Evolutionary conservation across 1,140 invertebrate species (phyloP).

Genomic region (Drosophila ficusphila): DNA sequence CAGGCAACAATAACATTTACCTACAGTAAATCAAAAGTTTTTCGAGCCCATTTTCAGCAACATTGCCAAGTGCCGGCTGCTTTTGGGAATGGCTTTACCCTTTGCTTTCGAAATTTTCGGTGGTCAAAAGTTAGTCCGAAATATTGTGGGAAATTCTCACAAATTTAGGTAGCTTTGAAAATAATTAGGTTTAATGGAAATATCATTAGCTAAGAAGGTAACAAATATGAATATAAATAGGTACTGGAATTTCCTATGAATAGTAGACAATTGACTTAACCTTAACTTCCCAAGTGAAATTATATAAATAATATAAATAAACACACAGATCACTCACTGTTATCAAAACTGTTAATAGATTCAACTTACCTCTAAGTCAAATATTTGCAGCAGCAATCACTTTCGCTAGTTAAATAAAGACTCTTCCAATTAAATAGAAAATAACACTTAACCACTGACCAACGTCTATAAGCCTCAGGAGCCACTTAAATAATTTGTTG

Average conservation of each 20-base stretch:
- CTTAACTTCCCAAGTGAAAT: background rate
- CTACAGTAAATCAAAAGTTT: conserved; percentile 64
- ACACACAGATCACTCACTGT: too few species aligned
- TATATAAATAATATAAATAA: background rate
- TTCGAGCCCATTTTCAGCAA: conserved; percentile 32
- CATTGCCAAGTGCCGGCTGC: conserved; percentile 41
- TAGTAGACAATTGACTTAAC: too few species aligned
- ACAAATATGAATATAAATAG: background rate
- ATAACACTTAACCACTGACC: conserved; percentile 2
- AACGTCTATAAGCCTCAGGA: background rate
- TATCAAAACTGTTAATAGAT: background rate
- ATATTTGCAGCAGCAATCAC: background rate
- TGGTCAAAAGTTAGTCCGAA: conserved; percentile 36
- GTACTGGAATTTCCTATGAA: too few species aligned
- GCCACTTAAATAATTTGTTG: conserved; percentile 26
- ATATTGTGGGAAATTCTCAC: conserved; percentile 24
- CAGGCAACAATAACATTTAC: conserved; percentile 72
- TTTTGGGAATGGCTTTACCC: conserved; percentile 18
- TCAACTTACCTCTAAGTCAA: background rate
- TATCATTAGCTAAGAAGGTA: conserved; percentile 5
- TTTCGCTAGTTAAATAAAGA: background rate
- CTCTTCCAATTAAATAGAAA: background rate
- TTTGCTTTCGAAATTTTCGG: background rate
- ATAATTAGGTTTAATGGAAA: conserved; percentile 31
- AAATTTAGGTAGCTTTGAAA: background rate